Base-by-base conservation (phyloP, 1,140 invertebrate species). In the Trichogramma pretiosum region DNA sequence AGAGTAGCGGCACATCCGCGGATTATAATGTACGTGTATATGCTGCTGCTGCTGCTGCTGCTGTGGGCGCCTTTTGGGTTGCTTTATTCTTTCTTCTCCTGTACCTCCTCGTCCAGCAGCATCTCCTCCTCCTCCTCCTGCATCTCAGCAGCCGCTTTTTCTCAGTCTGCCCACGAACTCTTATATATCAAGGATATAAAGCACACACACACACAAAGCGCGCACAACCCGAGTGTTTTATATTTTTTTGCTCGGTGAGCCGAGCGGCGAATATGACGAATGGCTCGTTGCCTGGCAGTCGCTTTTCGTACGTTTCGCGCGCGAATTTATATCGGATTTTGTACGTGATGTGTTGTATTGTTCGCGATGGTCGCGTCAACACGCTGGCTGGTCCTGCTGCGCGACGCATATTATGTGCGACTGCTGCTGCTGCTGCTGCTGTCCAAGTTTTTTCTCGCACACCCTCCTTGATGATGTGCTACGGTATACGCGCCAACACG, bases 231-330 rank as follows among this genome's bases (percentile, higher is more conserved):
- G 5, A 28, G 5, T 28, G 24, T 11, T 11, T 28, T 5, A 7
- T 28, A 5, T 28, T 28, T 28, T 28, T 28, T 28, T 28, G 24
- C 24, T 5, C 24, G 24, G 11, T 28, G 24, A 7, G 11, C 24
- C 11, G 22, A 23, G 26, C 23, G 23, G 14, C 22, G 34, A 37
- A 45, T 28, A 45, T 37, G 34, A 45, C 34, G 34, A 45, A 45
- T 45, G 30, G 30, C 14, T 10, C 3, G 5, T 11, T 5, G 5
- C 11, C 5, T 28, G 11, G 24, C 24, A 28, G n/a, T n/a, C 24
- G 24, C 11, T 28, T 28, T 28, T 22, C 8, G 16, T 22, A 19
- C 13, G 2, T 13, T 38, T 38, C 30, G 42, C 34, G 42, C 34
- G 22, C 23, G 22, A 24, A 37, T 37, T 37, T 37, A 26, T 45